A percentile compares a stretch with the other conserved stretches of the same genome.
Conservation (phyloP, 2,888 invertebrate genomes). For the Agriotes lineatus region DNA sequence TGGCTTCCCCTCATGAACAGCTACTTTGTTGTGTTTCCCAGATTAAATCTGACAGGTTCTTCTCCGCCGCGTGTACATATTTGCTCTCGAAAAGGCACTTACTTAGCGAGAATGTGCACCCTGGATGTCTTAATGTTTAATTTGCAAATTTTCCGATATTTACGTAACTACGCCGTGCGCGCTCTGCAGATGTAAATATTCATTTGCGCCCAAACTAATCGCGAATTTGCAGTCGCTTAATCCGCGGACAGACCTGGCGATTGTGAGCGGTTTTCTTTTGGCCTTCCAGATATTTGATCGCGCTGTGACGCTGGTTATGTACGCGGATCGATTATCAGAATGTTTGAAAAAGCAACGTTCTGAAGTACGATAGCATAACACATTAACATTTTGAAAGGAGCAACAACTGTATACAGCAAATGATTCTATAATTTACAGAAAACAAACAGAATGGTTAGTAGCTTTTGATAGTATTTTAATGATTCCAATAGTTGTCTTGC, state of each 20-base stretch:
- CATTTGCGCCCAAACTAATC: constrained; percentile 13
- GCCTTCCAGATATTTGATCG: too few species aligned
- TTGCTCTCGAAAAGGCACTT: constrained; percentile 2
- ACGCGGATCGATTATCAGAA: too few species aligned
- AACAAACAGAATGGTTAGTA: too few species aligned
- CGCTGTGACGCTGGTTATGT: too few species aligned
- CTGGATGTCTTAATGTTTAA: constrained; percentile 25
- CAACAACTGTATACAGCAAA: too few species aligned
- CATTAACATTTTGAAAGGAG: too few species aligned
- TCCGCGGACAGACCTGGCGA: constrained; percentile 3
- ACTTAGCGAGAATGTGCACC: constrained; percentile 8
- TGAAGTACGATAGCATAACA: too few species aligned
- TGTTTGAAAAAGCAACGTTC: too few species aligned
- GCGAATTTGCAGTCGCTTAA: constrained; percentile 12
- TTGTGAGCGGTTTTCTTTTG: background rate
- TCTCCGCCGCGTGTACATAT: constrained; percentile 14
- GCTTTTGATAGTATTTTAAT: too few species aligned
- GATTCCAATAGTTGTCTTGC: too few species aligned
- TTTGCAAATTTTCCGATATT: constrained; percentile 30
- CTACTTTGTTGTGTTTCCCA: constrained; percentile 40
- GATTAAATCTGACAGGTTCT: constrained; percentile 39
- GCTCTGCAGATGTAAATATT: constrained; percentile 17
- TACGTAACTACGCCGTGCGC: constrained; percentile 11
- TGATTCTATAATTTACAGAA: too few species aligned
- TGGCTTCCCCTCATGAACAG: constrained; percentile 31